A percentile compares a stretch with the other conserved stretches of the same genome.
Evolutionary conservation across 2,797 vertebrate genomes (phyloP).

Genomic region (Chrysocyon brachyurus): DNA sequence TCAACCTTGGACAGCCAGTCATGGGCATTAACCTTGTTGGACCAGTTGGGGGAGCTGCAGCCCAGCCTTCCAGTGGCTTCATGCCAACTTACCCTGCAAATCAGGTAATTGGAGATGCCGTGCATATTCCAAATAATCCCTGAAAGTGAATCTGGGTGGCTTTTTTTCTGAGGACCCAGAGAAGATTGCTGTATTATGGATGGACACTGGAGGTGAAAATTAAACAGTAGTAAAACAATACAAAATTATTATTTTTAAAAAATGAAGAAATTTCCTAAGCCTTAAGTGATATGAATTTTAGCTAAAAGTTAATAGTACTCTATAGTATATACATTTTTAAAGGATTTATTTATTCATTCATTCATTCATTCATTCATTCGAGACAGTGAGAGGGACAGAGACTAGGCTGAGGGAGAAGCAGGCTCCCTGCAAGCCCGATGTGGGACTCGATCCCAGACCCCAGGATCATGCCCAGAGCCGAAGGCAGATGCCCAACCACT

Average conservation of each 20-base stretch:
- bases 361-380: too few species aligned
- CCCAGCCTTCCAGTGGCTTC: constrained; percentile 85
- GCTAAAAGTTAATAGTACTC: constrained; percentile 19
- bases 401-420: too few species aligned
- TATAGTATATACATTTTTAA: background rate
- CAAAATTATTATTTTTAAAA: constrained; percentile 44
- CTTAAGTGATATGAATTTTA: constrained; percentile 67
- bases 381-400: too few species aligned
- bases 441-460: too few species aligned
- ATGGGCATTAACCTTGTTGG: constrained; percentile 89
- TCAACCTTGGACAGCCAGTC: constrained; percentile 90
- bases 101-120: constrained; percentile 84
- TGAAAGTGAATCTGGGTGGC: background rate
- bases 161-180: accelerated
- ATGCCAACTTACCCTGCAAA: constrained; percentile 86
- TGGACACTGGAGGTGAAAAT: background rate
- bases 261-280: constrained; percentile 44
- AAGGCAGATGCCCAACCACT: too few species aligned
- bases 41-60: constrained; percentile 83
- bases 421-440: too few species aligned
- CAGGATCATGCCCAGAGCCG: too few species aligned
- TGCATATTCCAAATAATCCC: background rate
- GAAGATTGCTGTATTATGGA: background rate
- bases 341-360: too few species aligned
- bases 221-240: constrained; percentile 25